Conservation (phyloP, 1,140 invertebrate species). For the Pectinophora gossypiella region DNA sequence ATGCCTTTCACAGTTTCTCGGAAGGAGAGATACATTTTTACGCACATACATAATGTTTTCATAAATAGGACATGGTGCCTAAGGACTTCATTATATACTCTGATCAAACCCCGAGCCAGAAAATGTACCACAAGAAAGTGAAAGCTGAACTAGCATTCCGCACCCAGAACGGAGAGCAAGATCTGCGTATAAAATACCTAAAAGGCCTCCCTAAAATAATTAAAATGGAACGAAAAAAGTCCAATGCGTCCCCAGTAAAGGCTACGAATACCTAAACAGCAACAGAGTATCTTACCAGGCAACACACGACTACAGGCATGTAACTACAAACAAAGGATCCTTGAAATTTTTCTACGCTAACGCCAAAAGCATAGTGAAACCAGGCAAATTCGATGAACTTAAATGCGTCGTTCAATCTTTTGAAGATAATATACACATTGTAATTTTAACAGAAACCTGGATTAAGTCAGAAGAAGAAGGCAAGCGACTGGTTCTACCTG, state of each 20-base stretch:
- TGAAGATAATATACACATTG: neutral
- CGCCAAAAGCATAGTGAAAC: constrained; percentile 4
- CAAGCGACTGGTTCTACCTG: neutral
- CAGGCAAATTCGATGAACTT: constrained; percentile 11
- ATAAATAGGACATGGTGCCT: neutral
- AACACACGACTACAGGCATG: neutral
- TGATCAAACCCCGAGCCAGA: neutral
- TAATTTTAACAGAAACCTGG: constrained; percentile 10
- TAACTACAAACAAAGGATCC: neutral
- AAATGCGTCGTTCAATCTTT: constrained; percentile 3
- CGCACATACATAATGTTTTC: no score
- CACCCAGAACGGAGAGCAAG: neutral
- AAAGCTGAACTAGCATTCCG: neutral
- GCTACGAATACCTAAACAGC: neutral
- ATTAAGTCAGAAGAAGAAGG: constrained; percentile 11
- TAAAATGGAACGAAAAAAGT: constrained; percentile 8
- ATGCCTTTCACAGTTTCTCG: no score
- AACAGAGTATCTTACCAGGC: constrained; percentile 5
- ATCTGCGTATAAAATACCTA: constrained; percentile 8
- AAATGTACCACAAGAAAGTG: neutral
- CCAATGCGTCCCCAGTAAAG: neutral
- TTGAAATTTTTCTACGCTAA: constrained; percentile 10
- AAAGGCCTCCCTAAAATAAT: constrained; percentile 12
- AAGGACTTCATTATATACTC: neutral
- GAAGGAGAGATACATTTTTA: no score